Evolutionary conservation across 2,888 invertebrate species (phyloP).

Genomic region (Acanthococcus lagerstroemiae): DNA sequence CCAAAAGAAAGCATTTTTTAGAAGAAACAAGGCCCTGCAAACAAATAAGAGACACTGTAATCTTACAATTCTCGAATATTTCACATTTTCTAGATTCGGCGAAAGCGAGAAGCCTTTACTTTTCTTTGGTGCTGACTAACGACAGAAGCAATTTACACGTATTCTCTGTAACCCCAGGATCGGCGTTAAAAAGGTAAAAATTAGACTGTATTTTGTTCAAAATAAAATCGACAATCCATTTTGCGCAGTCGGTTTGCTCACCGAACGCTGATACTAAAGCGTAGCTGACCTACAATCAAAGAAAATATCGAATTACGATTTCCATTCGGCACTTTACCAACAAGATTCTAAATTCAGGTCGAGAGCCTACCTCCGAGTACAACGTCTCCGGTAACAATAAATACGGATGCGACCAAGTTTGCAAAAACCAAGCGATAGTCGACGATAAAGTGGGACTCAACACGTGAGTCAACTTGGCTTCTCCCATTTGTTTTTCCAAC

Average conservation of each 20-base stretch:
- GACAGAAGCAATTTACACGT: constrained; percentile 52
- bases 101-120: constrained; percentile 41
- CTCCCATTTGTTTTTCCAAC: constrained; percentile 61
- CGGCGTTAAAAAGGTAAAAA: constrained; percentile 52
- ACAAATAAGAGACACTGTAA: not conserved
- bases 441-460: constrained; percentile 71
- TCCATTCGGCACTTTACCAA: not conserved
- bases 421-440: constrained; percentile 67
- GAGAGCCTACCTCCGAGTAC: constrained; percentile 48
- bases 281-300: constrained; percentile 47
- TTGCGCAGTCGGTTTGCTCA: constrained; percentile 53
- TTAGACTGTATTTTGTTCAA: constrained; percentile 55
- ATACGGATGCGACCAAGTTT: constrained; percentile 58
- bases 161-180: constrained; percentile 52
- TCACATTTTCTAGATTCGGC: no score
- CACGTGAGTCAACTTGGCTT: constrained; percentile 53
- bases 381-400: constrained; percentile 51
- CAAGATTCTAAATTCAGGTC: not conserved
- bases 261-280: constrained; percentile 54
- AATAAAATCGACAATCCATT: constrained; percentile 54
- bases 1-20: constrained; percentile 21
- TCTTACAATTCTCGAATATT: no score
- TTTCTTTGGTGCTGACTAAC: constrained; percentile 46
- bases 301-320: constrained; percentile 19
- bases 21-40: constrained; percentile 5